Conservation (phyloP, 2,888 invertebrate genomes). For the Barypeithes pellucidus region DNA sequence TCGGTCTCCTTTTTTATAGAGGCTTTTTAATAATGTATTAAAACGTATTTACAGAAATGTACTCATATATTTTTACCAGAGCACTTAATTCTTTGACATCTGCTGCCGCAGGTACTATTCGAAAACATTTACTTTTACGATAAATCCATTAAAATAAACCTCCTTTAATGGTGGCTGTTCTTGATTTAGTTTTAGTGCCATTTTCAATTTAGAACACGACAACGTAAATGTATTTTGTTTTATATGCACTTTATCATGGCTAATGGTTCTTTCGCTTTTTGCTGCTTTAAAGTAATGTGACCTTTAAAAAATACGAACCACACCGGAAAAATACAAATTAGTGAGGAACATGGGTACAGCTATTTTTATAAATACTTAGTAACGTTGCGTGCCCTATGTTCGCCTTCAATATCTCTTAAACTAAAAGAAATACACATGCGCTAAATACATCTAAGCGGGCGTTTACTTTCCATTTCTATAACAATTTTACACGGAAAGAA, state of each 20-base stretch:
- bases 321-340: background rate
- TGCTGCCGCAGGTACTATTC: constrained; percentile 6
- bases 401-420: too few species aligned
- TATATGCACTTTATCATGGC: background rate
- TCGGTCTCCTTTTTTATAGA: too few species aligned
- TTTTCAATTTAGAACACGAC: constrained; percentile 15
- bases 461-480: too few species aligned
- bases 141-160: constrained; percentile 25
- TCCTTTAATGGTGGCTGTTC: background rate
- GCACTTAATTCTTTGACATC: constrained; percentile 24
- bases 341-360: background rate
- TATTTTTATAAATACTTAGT: background rate
- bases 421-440: too few species aligned
- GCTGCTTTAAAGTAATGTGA: constrained; percentile 2
- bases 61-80: background rate
- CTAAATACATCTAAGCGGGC: too few species aligned
- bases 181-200: constrained; percentile 21
- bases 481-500: too few species aligned
- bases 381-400: too few species aligned
- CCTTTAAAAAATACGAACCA: constrained; percentile 10
- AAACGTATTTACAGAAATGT: background rate
- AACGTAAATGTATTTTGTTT: constrained; percentile 11
- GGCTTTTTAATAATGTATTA: background rate
- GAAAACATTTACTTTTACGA: constrained; percentile 10
- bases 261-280: constrained; percentile 36